phyloP scores from a whole-genome alignment of 2,888 invertebrate genomes.

The Diarsia brunnea region DNA sequence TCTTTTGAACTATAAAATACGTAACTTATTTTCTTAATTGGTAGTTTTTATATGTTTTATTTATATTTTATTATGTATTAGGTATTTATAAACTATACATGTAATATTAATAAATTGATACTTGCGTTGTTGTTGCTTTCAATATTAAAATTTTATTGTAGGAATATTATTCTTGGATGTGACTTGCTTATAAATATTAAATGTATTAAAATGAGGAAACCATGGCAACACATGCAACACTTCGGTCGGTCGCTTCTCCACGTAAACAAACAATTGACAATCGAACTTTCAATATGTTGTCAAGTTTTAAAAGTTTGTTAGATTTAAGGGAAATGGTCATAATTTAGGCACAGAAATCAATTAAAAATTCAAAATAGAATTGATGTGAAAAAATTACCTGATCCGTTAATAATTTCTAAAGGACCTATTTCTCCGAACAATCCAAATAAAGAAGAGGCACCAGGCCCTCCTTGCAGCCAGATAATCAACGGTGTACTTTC shows the following conservation, averaged over 20 bases:
- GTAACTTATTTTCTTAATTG: not conserved
- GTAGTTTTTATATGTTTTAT: not conserved
- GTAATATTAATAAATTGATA: not conserved
- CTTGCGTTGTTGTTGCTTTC: not conserved
- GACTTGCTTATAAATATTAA: too few relatives aligned
- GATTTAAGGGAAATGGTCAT: too few relatives aligned
- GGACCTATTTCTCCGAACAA: constrained; percentile 86
- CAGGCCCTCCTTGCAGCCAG: constrained; percentile 87
- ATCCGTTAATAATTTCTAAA: constrained; percentile 25
- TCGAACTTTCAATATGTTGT: too few relatives aligned
- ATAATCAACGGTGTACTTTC: constrained; percentile 78
- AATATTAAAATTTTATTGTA: too few relatives aligned
- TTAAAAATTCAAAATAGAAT: not conserved
- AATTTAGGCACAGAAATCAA: too few relatives aligned
- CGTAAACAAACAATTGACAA: too few relatives aligned
- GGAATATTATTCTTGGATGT: too few relatives aligned
- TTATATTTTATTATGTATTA: not conserved
- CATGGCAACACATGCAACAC: too few relatives aligned
- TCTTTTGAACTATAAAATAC: constrained; percentile 3
- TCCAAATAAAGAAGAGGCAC: constrained; percentile 80
- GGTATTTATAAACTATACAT: too few relatives aligned
- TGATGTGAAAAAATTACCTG: constrained; percentile 23
- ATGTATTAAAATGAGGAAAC: too few relatives aligned
- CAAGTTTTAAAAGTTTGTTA: too few relatives aligned
- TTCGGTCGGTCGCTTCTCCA: too few relatives aligned